Evolutionary conservation across 2,888 invertebrate species (phyloP), one percentile per base, ranked within the genome.

Genomic region (Timema cristinae): DNA sequence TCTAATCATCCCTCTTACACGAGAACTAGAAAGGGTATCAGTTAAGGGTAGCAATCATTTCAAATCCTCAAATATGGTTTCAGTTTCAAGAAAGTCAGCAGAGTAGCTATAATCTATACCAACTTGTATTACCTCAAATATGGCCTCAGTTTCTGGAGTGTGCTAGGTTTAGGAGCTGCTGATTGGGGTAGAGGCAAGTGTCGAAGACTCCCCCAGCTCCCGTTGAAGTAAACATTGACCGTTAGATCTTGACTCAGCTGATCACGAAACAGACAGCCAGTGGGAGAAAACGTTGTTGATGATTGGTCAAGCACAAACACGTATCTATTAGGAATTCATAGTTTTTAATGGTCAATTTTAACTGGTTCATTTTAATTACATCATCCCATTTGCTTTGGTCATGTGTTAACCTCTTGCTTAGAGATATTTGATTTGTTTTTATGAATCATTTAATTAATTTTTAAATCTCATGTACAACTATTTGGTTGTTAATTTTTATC

Each of bases 241-340:
- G 71, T 11, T 11, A 73, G 50, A 15, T 73, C 75, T 56, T 66
- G 70, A 9, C 52, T 56, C n/a, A 75, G 32, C 13, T 72, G 73
- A 9, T 75, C 73, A 7, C 68, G 69, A 15, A 77, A 77, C 32
- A 75, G 72, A n/a, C 71, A 72, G n/a, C 77, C 74, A 69, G 76
- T 76, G 32, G 73, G 15, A 10, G 70, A 69, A 52, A 75, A 75
- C 66, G 50, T 10, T 2, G 75, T 71, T 48, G 70, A 68, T 2
- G 52, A 51, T 7, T 15, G 32, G 50, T 75, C 75, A 67, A 69
- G 16, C n/a, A 73, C 48, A 54, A 77, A 75, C 0, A 77, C 67
- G 63, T 75, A 81, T 79, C 85, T 74, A 50, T 67, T 69, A 73
- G 32, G 32, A 32, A 32, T 32, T 32, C 32, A 32, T 32, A 32